Conservation (phyloP, 1,140 invertebrate genomes). For the Halotydeus destructor region DNA sequence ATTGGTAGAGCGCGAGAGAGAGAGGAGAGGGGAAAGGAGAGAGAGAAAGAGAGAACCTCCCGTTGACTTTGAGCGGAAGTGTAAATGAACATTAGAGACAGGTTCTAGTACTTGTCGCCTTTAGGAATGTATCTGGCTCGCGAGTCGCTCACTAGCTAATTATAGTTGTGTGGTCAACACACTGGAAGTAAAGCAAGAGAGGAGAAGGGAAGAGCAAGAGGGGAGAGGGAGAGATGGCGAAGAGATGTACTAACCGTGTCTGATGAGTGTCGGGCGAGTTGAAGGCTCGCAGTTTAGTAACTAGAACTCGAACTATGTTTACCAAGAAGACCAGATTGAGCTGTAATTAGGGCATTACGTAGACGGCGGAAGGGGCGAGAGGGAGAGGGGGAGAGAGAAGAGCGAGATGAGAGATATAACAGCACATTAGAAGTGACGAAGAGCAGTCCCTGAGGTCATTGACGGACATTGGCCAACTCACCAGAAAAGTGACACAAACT, state of each 20-base stretch:
- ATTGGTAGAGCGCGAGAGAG: no score
- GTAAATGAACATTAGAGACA: no score
- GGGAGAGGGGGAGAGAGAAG: background rate
- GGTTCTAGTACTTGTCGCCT: no score
- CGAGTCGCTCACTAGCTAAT: no score
- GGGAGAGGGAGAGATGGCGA: no score
- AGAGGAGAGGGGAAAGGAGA: no score
- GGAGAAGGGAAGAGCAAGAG: no score
- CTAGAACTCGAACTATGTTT: constrained; percentile 78
- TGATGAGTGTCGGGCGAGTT: constrained; percentile 26
- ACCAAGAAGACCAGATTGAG: constrained; percentile 72
- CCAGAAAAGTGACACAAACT: constrained; percentile 45
- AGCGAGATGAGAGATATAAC: background rate
- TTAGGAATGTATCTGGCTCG: no score
- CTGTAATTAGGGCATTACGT: constrained; percentile 18
- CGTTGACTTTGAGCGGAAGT: no score
- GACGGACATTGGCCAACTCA: constrained; percentile 22
- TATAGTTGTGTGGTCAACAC: constrained; percentile 1
- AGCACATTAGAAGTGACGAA: constrained; percentile 2
- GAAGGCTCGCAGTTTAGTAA: constrained; percentile 53
- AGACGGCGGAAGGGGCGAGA: no score
- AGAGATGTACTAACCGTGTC: constrained; percentile 21
- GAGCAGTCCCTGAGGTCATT: background rate
- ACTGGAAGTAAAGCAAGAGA: constrained; percentile 2
- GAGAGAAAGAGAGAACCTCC: no score